A percentile compares a stretch with the other conserved stretches of the same genome.
Conservation (phyloP, 2,888 invertebrate species). For the Habroteleia sp. region DNA sequence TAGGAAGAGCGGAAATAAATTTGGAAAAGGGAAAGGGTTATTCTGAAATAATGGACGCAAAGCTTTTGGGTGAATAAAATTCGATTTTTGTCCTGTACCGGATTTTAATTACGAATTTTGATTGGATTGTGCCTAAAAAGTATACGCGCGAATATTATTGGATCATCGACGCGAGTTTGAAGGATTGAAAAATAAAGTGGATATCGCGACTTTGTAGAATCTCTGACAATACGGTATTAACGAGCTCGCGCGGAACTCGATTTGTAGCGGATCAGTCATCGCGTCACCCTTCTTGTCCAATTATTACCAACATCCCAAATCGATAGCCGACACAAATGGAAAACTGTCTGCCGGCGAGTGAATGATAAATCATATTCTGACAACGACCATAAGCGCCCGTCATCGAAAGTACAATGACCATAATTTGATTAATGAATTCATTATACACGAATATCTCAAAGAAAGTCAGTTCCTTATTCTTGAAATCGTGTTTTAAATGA, state of each 20-base stretch:
- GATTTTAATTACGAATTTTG: conserved; percentile 6
- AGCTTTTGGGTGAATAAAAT: neutral
- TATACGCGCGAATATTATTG: conserved; percentile 3
- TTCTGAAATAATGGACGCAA: neutral
- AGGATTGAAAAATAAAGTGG: conserved; percentile 27
- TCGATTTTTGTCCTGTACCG: neutral
- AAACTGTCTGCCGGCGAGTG: conserved; percentile 14
- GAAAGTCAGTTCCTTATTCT: neutral
- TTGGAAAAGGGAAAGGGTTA: too few species aligned
- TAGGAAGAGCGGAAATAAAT: too few species aligned
- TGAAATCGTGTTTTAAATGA: too few species aligned
- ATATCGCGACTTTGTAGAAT: conserved; percentile 3
- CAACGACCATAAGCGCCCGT: conserved; percentile 11
- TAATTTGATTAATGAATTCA: conserved; percentile 27
- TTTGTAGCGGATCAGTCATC: conserved; percentile 42
- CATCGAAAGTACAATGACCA: conserved; percentile 12
- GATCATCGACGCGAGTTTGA: conserved; percentile 1
- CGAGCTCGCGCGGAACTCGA: conserved; percentile 39
- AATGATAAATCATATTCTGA: conserved; percentile 33
- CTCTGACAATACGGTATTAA: conserved; percentile 30
- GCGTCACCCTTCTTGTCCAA: conserved; percentile 44
- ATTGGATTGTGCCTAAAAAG: conserved; percentile 7
- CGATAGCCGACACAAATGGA: conserved; percentile 22
- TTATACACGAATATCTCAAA: neutral
- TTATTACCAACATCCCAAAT: conserved; percentile 44